A percentile compares a stretch with the other conserved stretches of the same genome.
phyloP scores from a whole-genome alignment of 2,797 vertebrate species.

The Enteromius thamalakanensis region DNA sequence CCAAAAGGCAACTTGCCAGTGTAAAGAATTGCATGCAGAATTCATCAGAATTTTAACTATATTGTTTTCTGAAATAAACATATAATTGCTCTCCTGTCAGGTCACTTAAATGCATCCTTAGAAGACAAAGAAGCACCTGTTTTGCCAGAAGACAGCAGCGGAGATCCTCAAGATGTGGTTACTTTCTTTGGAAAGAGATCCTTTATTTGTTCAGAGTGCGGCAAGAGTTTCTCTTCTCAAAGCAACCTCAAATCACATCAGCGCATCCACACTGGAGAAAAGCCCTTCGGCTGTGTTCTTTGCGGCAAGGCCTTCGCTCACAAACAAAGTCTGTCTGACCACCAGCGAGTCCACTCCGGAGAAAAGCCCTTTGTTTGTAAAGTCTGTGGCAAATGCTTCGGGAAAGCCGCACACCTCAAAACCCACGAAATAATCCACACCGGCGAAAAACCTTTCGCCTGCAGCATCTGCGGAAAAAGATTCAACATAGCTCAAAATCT shows the following conservation, averaged over 20 bases:
- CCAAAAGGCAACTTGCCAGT: background rate
- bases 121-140: conserved; percentile 25
- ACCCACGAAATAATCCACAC: conserved; percentile 74
- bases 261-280: conserved; percentile 69
- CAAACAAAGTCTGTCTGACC: conserved; percentile 70
- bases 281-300: conserved; percentile 66
- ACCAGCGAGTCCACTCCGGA: conserved; percentile 67
- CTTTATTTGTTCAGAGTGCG: conserved; percentile 66
- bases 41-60: background rate
- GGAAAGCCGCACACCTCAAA: conserved; percentile 74
- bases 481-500: conserved; percentile 79
- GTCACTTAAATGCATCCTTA: conserved; percentile 32
- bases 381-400: conserved; percentile 73
- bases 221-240: conserved; percentile 69
- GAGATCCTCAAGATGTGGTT: conserved; percentile 19
- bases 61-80: background rate
- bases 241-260: conserved; percentile 68
- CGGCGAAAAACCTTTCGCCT: conserved; percentile 70
- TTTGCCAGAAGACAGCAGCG: conserved; percentile 14
- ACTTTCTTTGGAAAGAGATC: conserved; percentile 54
- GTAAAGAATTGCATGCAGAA: background rate
- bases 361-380: conserved; percentile 70
- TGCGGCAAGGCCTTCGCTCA: conserved; percentile 70
- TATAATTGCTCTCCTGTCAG: conserved; percentile 4
- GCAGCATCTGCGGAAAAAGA: conserved; percentile 71